Evolutionary conservation across 2,888 invertebrate genomes (phyloP).

Genomic region (Cryptosula pallasiana): DNA sequence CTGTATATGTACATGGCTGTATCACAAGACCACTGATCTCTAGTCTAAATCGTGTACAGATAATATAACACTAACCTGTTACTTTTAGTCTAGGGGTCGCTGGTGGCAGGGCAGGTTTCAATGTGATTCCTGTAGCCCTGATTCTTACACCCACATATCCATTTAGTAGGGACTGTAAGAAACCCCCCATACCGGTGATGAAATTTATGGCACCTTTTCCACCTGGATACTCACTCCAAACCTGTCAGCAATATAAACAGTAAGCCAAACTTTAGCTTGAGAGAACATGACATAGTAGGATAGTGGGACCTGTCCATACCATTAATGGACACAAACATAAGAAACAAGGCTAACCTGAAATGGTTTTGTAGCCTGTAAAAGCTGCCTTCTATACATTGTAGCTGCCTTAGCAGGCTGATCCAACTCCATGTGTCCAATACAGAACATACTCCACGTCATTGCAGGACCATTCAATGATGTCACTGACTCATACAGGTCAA

Average conservation of each 20-base stretch:
- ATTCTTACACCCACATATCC: constrained; percentile 54
- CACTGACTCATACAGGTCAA: constrained; percentile 50
- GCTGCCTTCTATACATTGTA: constrained; percentile 43
- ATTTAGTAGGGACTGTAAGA: constrained; percentile 52
- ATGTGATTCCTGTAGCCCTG: constrained; percentile 33
- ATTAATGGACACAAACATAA: no score
- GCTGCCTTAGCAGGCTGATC: constrained; percentile 43
- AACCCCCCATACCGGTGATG: constrained; percentile 55
- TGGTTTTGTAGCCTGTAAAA: constrained; percentile 45
- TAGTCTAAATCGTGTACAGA: no score
- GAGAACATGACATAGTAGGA: no score
- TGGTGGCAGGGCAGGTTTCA: constrained; percentile 38
- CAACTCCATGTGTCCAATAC: constrained; percentile 52
- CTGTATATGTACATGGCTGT: no score
- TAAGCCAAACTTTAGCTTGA: neutral
- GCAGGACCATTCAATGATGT: constrained; percentile 46
- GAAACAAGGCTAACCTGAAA: constrained; percentile 43
- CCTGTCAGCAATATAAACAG: constrained; percentile 34
- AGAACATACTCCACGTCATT: constrained; percentile 56
- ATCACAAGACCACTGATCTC: neutral
- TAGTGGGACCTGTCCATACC: no score
- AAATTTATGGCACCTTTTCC: constrained; percentile 53
- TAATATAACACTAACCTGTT: no score
- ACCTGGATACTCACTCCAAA: constrained; percentile 52
- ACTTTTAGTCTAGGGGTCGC: constrained; percentile 37